phyloP scores from a whole-genome alignment of 2,888 invertebrate species.

The Ophraella communa region DNA sequence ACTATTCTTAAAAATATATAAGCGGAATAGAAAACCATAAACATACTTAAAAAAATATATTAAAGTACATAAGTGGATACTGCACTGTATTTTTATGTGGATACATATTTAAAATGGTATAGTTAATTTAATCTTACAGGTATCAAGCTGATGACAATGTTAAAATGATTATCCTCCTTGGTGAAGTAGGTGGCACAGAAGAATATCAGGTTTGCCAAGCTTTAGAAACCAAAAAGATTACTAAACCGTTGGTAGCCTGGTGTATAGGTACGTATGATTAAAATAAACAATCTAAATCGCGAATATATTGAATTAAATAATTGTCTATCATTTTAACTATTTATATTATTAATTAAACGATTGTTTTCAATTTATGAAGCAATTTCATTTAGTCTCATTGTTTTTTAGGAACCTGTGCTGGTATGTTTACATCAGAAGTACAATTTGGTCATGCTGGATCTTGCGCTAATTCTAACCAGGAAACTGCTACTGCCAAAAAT shows the following conservation, averaged over 20 bases:
- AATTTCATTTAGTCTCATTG: no score
- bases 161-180: slow-evolving; percentile 94
- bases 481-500: slow-evolving; percentile 95
- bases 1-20: no score
- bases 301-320: no score
- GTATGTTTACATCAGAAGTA: slow-evolving; percentile 84
- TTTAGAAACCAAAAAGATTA: slow-evolving; percentile 78
- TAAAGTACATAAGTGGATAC: no score
- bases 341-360: no score
- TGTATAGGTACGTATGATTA: slow-evolving; percentile 77
- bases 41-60: no score
- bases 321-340: background rate
- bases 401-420: slow-evolving; percentile 59
- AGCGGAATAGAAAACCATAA: no score
- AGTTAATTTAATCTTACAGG: slow-evolving; percentile 28
- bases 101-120: background rate
- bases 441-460: slow-evolving; percentile 99
- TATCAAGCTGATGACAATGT: slow-evolving; percentile 81
- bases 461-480: slow-evolving; percentile 85
- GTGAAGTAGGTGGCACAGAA: slow-evolving; percentile 98
- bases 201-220: slow-evolving; percentile 96
- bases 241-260: slow-evolving; percentile 97
- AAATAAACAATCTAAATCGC: background rate
- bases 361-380: no score
- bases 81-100: no score